A percentile compares a stretch with the other conserved stretches of the same genome.
Evolutionary conservation across 2,113 vertebrate species (phyloP).

Genomic region (Camelus bactrianus): DNA sequence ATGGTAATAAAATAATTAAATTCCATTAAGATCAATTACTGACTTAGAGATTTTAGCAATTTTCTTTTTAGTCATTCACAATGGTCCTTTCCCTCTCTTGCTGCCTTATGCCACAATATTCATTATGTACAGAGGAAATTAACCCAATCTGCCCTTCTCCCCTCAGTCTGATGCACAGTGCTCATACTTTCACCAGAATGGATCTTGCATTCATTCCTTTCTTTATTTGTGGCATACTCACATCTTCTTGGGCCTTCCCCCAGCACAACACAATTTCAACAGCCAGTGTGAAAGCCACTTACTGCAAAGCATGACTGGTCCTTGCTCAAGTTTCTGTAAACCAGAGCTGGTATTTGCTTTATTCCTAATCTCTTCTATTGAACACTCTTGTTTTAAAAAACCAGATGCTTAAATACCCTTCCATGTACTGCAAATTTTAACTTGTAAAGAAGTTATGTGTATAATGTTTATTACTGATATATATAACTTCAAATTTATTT

Average conservation of each 20-base stretch:
- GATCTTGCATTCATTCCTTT: not conserved
- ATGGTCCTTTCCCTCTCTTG: constrained; percentile 46
- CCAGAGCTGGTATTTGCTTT: not conserved
- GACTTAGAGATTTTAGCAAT: constrained; percentile 45
- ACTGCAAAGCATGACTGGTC: not conserved
- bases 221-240: constrained; percentile 2
- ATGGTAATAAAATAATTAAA: constrained; percentile 77
- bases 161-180: not conserved
- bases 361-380: not conserved
- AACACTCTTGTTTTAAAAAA: not conserved
- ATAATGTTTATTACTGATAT: not conserved
- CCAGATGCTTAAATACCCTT: not conserved
- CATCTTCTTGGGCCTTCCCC: constrained; percentile 30
- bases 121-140: constrained; percentile 67
- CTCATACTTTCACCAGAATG: not conserved
- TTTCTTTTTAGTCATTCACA: constrained; percentile 69
- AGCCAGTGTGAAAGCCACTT: not conserved
- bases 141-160: constrained; percentile 24
- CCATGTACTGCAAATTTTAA: not conserved
- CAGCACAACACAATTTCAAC: not conserved
- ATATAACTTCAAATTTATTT: not conserved
- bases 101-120: constrained; percentile 37
- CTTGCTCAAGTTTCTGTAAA: not conserved
- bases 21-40: constrained; percentile 79
- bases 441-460: not conserved